Evolutionary conservation across 2,797 vertebrate species (phyloP), one percentile per base, ranked within the genome.

Genomic region (Muscicapa striata): DNA sequence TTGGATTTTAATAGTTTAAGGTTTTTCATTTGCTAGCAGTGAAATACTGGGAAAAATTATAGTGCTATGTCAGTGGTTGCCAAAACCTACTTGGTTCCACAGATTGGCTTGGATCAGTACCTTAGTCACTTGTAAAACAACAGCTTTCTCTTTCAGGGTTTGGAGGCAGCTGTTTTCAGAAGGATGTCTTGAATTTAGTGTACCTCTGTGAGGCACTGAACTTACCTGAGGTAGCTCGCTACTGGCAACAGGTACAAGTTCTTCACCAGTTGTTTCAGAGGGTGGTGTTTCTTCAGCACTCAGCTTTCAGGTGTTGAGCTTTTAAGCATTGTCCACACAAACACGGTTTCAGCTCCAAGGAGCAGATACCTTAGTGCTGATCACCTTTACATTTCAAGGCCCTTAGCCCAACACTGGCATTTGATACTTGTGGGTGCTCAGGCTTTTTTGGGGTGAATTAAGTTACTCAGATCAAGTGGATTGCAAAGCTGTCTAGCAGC

Each of bases 81-180:
- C 18, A 58, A 43, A 90, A 84, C 2, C 5, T n/a, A 7, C 11
- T 59, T 49, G 32, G 27, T 82, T 59, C 10, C 13, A 43, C 30
- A 52, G 38, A 19, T 0, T 66, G 38, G 12, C 12, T 55, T 63
- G 45, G 58, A 63, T 20, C 14, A 9, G 11, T 77, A 52, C 29
- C 26, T 54, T 74, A 51, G 20, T 54, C 29, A 43, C 30, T 6
- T 67, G 12, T 90, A 69, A 84, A 91, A 70, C 46, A 86, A 85
- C 9, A 4, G 7, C 46, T 76, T 81, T 61, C 34, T 66, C 29
- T 96, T 88, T 75, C 83, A 99, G 99, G 99, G 63, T 99, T 99
- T 94, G 99, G 99, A 96, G 99, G 99, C 41, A 99, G 99, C 97
- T 99, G 99, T 97, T 99, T 99, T 97, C 99, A 99, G 97, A 99